These are phyloP conservation scores for Phyllotreta striolata DNA, from an alignment of 2,888 invertebrate species.

Conservation along the genomic window DNA sequence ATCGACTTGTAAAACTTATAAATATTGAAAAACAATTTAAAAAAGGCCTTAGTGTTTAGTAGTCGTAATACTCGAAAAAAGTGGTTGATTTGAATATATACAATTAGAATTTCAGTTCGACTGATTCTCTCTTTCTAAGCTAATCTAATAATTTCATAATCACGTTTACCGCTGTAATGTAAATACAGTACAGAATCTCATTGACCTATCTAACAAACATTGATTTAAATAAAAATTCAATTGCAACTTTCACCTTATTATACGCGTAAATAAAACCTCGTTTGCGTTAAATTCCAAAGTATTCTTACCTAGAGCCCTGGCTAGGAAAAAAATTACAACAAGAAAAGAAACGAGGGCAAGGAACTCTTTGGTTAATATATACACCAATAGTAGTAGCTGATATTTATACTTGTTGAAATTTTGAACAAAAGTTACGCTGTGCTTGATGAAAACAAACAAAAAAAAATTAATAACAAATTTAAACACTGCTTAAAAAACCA, in stretches of 20 bases:
- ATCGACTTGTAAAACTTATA: slow-evolving; percentile 10
- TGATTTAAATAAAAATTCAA: too few species aligned
- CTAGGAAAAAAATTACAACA: slow-evolving; percentile 36
- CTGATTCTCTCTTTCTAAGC: too few species aligned
- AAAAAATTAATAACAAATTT: slow-evolving; percentile 43
- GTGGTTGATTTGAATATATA: too few species aligned
- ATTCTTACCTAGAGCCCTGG: slow-evolving; percentile 16
- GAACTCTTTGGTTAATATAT: slow-evolving; percentile 51
- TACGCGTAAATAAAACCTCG: background rate
- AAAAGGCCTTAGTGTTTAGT: slow-evolving; percentile 20
- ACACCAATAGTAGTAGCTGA: slow-evolving; percentile 56
- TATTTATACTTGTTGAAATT: slow-evolving; percentile 55
- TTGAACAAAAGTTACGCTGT: slow-evolving; percentile 54
- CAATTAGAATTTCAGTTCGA: too few species aligned
- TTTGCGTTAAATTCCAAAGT: background rate
- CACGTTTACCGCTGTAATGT: too few species aligned
- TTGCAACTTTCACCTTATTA: background rate
- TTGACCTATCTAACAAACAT: too few species aligned
- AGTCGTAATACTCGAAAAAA: slow-evolving; percentile 10
- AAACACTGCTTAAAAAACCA: slow-evolving; percentile 57
- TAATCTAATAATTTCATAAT: too few species aligned
- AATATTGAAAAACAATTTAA: background rate
- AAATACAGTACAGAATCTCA: too few species aligned
- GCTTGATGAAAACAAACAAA: slow-evolving; percentile 51
- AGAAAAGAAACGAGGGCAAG: slow-evolving; percentile 50